A percentile compares a stretch with the other conserved stretches of the same genome.
These are phyloP conservation scores for Trachurus trachurus DNA, from an alignment of 2,797 vertebrate genomes.

Conservation along the genomic window DNA sequence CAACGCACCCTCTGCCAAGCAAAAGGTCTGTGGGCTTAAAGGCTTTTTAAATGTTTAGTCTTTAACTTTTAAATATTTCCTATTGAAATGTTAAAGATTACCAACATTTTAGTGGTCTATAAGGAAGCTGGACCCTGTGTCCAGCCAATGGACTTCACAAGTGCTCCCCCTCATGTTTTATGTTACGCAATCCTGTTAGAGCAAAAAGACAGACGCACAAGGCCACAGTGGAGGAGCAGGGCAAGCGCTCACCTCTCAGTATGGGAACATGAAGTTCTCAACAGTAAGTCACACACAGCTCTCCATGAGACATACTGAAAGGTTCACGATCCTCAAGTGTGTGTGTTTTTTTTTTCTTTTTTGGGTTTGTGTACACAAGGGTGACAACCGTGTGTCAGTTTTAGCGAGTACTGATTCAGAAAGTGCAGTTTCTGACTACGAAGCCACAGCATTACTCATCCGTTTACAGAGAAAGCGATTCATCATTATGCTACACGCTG, in stretches of 20 bases:
- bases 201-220: background rate
- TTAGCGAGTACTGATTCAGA: background rate
- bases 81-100: background rate
- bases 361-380: background rate
- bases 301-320: background rate
- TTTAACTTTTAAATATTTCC: background rate
- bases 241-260: background rate
- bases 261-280: background rate
- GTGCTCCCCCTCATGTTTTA: background rate
- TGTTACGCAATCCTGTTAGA: background rate
- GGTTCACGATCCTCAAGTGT: too few relatives aligned
- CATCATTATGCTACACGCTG: background rate
- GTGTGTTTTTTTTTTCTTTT: background rate
- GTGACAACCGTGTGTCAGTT: background rate
- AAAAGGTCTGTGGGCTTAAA: background rate
- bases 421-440: background rate
- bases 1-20: background rate
- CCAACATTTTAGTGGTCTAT: background rate
- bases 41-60: background rate
- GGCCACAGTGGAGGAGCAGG: too few relatives aligned
- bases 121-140: background rate
- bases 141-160: background rate
- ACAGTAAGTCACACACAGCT: background rate
- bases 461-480: conserved; percentile 33
- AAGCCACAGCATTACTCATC: conserved; percentile 16